Evolutionary conservation across 37 sponge, comb jelly and placozoan genomes (phyloP).

Genomic region (Chondrilla cf. caribensis): DNA sequence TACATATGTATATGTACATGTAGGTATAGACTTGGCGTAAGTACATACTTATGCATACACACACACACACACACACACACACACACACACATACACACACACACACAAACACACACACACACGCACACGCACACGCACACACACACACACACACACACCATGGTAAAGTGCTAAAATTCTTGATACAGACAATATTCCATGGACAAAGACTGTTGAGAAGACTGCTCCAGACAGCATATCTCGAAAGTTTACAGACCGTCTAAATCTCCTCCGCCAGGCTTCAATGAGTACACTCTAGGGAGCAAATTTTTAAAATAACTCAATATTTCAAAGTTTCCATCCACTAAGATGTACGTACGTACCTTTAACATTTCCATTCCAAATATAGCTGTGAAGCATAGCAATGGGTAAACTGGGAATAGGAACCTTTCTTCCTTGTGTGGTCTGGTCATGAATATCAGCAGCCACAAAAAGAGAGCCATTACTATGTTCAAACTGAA

Average conservation of each 20-base stretch:
- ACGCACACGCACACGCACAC: neutral
- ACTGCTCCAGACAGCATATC: neutral
- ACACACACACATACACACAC: neutral
- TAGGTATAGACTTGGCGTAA: neutral
- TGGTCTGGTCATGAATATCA: constrained; percentile 82
- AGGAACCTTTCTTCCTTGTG: constrained; percentile 98
- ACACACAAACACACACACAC: constrained; percentile 21
- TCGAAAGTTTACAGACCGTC: neutral
- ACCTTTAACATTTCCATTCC: constrained; percentile 43
- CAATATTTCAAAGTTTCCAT: neutral
- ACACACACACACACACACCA: constrained; percentile 27
- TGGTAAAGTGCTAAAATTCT: constrained; percentile 38
- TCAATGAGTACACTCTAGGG: no score
- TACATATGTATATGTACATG: neutral
- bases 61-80: constrained; percentile 20
- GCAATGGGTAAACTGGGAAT: constrained; percentile 92
- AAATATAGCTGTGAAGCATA: constrained; percentile 69
- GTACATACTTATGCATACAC: neutral
- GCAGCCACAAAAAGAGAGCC: constrained; percentile 76
- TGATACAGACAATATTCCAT: constrained; percentile 43
- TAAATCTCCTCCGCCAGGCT: no score
- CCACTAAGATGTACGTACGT: neutral
- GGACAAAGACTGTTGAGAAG: constrained; percentile 30
- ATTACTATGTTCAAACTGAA: constrained; percentile 1
- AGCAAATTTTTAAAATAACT: no score